Conservation (phyloP, 2,888 invertebrate species). For the Idaea biselata region DNA sequence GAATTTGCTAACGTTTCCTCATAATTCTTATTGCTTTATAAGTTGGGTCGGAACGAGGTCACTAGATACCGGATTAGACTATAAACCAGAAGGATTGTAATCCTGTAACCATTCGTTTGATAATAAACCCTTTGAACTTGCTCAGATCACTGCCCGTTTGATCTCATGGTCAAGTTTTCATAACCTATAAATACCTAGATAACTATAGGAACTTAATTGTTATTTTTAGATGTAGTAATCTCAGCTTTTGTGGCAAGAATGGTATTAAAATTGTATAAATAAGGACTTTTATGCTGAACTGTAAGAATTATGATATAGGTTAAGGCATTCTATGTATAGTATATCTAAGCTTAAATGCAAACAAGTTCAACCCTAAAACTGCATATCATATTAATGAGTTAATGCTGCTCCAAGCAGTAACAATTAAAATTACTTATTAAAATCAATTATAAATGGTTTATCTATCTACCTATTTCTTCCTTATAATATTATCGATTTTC, state of each 20-base stretch:
- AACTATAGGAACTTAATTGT: constrained; percentile 10
- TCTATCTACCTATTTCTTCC: no score
- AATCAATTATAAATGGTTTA: no score
- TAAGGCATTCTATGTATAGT: no score
- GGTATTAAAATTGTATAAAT: not conserved
- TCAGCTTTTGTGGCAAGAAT: not conserved
- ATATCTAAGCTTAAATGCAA: no score
- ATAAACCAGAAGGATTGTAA: not conserved
- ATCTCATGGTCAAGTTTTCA: constrained; percentile 7
- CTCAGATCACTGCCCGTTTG: not conserved
- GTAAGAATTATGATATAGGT: not conserved
- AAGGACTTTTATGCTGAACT: constrained; percentile 1
- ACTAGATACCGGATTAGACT: not conserved
- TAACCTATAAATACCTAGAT: constrained; percentile 6
- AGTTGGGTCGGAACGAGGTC: not conserved
- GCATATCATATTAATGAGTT: no score
- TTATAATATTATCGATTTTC: no score
- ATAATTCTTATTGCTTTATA: not conserved
- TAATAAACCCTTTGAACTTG: not conserved
- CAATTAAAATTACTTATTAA: no score
- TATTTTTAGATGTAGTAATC: constrained; percentile 8
- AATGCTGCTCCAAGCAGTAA: no score
- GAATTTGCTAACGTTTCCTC: not conserved
- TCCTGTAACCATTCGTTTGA: not conserved
- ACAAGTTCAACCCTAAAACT: no score